phyloP scores from a whole-genome alignment of 2,888 invertebrate genomes.

The Scaptomyza flava region DNA sequence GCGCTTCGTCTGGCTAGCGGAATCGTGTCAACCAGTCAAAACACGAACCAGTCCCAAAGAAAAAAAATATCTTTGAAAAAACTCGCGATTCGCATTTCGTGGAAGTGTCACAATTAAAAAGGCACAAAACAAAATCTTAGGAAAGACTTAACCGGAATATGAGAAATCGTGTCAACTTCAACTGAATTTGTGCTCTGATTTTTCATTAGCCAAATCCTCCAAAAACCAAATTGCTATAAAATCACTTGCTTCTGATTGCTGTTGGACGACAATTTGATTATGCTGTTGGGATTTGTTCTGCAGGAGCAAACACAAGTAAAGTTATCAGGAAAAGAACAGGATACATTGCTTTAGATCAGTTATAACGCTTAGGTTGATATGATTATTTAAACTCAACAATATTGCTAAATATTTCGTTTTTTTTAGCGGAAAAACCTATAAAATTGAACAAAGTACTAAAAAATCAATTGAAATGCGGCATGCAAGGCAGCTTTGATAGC shows the following conservation, averaged over 20 bases:
- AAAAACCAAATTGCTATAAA: conserved; percentile 24
- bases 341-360: neutral
- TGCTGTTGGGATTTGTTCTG: neutral
- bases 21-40: conserved; percentile 67
- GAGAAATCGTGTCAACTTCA: conserved; percentile 64
- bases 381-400: neutral
- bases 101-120: conserved; percentile 78
- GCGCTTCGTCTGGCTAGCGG: conserved; percentile 48
- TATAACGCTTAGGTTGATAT: neutral
- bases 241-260: conserved; percentile 26
- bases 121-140: conserved; percentile 69
- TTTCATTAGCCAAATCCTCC: conserved; percentile 35
- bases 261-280: neutral
- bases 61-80: conserved; percentile 37
- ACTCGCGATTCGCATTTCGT: conserved; percentile 66
- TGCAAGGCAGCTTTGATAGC: conserved; percentile 26
- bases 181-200: conserved; percentile 41
- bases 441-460: neutral
- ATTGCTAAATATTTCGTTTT: neutral
- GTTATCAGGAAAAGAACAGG: neutral
- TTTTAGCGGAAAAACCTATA: neutral
- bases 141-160: conserved; percentile 75
- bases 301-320: neutral
- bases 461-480: conserved; percentile 15
- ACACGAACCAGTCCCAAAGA: conserved; percentile 43